Evolutionary conservation across 92 coral and sea anemone species (phyloP), one percentile per base, ranked within the genome.

Genomic region (Actinostola sp.): DNA sequence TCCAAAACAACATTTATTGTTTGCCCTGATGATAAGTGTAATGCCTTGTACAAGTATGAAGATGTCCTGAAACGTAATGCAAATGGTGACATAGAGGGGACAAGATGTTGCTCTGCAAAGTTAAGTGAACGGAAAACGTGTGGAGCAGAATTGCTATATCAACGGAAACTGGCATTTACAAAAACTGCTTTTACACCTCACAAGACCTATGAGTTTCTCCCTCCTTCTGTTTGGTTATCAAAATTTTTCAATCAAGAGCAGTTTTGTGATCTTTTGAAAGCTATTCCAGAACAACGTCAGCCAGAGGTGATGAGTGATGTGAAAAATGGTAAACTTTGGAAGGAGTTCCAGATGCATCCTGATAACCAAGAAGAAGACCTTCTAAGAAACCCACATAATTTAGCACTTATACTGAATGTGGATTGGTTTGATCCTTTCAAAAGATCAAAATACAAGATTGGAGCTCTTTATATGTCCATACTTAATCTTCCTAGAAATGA

Each of bases 401-500:
- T 70, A 45, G 84, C 56, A 13, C 41, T 70, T 17, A 58, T 58
- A 12, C 34, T 72, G 28, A 70, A 80, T 39, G 72, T 80, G 31
- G 79, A 80, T 70, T 72, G 76, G 66, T 80, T 80, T 42, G 44
- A 63, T 24, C 79, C 79, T 2, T 63, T 80, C 21, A 65, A n/a
- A n/a, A n/a, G n/a, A n/a, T n/a, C n/a, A n/a, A n/a, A n/a, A n/a
- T n/a, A n/a, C n/a, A n/a, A 59, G 32, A 61, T 56, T 32, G 83
- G 83, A 30, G 76, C 38, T 15, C 38, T 67, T 34, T 78, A 71
- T 38, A 61, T 68, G 75, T 66, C 67, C 21, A 67, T 78, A 13
- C 70, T 78, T 31, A 78, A 78, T 78, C 49, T 77, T 9, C 75
- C 83, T 41, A 67, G 83, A 43, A 21, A 15, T 67, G 76, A 39